These are phyloP conservation scores for Dissostichus mawsoni DNA, from an alignment of 2,113 vertebrate genomes.

Conservation along the genomic window DNA sequence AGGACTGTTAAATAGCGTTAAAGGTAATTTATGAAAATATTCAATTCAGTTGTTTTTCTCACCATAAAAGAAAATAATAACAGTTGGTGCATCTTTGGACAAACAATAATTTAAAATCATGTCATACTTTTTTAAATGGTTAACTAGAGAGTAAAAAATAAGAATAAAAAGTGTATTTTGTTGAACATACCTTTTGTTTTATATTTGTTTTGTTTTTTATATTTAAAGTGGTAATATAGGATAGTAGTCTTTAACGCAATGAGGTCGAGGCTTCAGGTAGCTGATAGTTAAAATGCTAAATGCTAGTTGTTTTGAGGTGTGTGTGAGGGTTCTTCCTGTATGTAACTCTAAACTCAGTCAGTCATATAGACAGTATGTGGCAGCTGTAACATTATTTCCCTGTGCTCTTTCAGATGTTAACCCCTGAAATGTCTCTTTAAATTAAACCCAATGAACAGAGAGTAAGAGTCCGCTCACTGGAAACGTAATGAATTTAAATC, in stretches of 20 bases:
- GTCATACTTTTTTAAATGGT: slow-evolving; percentile 89
- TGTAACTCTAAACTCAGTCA: slow-evolving; percentile 96
- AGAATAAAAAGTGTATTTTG: slow-evolving; percentile 90
- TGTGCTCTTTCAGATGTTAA: slow-evolving; percentile 99
- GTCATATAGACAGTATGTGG: slow-evolving; percentile 93
- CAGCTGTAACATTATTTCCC: slow-evolving; percentile 99
- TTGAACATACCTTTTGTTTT: slow-evolving; percentile 93
- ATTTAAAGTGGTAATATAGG: slow-evolving; percentile 88
- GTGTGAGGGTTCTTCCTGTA: slow-evolving; percentile 91
- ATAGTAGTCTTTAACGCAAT: slow-evolving; percentile 91
- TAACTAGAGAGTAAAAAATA: slow-evolving; percentile 97
- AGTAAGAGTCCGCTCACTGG: slow-evolving; percentile 83
- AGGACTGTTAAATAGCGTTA: slow-evolving; percentile 84
- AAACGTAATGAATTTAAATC: slow-evolving; percentile 65
- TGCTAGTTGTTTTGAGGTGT: slow-evolving; percentile 95
- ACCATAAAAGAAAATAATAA: slow-evolving; percentile 83
- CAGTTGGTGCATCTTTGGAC: slow-evolving; percentile 80
- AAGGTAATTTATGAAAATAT: slow-evolving; percentile 81
- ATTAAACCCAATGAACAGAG: slow-evolving; percentile 88
- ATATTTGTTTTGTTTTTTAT: slow-evolving; percentile 90
- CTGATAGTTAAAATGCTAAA: slow-evolving; percentile 96
- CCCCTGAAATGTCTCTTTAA: slow-evolving; percentile 99
- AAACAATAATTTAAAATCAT: slow-evolving; percentile 80
- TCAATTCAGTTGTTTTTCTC: slow-evolving; percentile 76
- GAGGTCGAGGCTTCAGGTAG: slow-evolving; percentile 70